Evolutionary conservation across 2,797 vertebrate species (phyloP).

Genomic region (Sorex maritimensis): DNA sequence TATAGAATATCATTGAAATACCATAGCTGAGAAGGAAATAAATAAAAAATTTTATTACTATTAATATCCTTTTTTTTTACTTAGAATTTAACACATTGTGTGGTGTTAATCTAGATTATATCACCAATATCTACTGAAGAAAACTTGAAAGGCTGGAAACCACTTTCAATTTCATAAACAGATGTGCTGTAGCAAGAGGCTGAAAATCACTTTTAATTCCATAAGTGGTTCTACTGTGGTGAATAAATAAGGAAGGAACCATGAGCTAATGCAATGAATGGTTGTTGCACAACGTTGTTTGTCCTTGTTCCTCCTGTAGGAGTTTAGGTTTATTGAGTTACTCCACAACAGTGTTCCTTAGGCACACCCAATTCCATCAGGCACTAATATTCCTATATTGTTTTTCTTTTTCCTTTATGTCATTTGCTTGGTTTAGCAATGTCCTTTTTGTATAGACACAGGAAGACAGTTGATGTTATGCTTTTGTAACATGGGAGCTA

Average conservation of each 20-base stretch:
- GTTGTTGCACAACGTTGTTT: no score
- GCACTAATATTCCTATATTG: no score
- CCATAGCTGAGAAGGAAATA: constrained; percentile 4
- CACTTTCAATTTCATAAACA: background rate
- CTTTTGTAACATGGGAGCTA: no score
- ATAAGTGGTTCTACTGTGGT: background rate
- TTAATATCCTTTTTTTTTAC: constrained; percentile 34
- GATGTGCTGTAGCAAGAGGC: background rate
- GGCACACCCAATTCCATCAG: no score
- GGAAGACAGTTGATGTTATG: no score
- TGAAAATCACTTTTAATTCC: background rate
- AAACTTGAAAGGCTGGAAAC: background rate
- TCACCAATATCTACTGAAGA: background rate
- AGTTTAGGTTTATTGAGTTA: no score
- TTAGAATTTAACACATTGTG: background rate
- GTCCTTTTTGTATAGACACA: no score
- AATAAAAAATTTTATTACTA: background rate
- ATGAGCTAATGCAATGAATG: background rate
- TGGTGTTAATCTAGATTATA: background rate
- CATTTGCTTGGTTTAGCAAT: no score
- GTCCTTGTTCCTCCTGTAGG: no score
- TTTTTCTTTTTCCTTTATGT: no score
- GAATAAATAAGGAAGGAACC: background rate
- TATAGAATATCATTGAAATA: constrained; percentile 18
- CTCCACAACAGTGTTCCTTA: no score